A percentile compares a stretch with the other conserved stretches of the same genome.
Evolutionary conservation across 2,113 vertebrate genomes (phyloP).

Genomic region (Empidonax alnorum): DNA sequence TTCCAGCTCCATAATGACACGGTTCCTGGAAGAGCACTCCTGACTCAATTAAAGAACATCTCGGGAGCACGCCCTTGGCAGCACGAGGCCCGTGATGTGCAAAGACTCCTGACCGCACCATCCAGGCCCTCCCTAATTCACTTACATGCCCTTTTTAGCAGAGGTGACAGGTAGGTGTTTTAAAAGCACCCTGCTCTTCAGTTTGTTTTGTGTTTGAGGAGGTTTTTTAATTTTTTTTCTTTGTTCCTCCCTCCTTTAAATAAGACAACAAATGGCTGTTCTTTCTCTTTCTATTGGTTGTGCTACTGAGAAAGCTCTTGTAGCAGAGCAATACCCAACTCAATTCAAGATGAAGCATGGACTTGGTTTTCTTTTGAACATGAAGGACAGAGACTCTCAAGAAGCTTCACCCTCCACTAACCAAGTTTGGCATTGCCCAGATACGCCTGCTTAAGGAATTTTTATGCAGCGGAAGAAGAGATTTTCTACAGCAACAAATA

Average conservation of each 20-base stretch:
- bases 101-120: background rate
- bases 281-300: background rate
- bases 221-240: background rate
- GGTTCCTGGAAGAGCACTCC: conserved; percentile 43
- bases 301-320: background rate
- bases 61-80: background rate
- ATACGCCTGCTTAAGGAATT: background rate
- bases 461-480: background rate
- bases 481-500: background rate
- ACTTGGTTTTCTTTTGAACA: background rate
- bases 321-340: background rate
- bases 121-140: background rate
- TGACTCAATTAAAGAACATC: background rate
- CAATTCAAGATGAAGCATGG: background rate
- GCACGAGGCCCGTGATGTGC: background rate
- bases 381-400: background rate
- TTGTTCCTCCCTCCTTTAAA: background rate
- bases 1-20: background rate
- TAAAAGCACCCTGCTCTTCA: background rate
- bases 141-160: background rate
- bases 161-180: background rate
- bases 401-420: conserved; percentile 1
- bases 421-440: background rate
- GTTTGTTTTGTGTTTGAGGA: background rate
- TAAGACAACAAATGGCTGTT: background rate